Conservation (phyloP, 2,888 invertebrate species). For the Rapana venosa region DNA sequence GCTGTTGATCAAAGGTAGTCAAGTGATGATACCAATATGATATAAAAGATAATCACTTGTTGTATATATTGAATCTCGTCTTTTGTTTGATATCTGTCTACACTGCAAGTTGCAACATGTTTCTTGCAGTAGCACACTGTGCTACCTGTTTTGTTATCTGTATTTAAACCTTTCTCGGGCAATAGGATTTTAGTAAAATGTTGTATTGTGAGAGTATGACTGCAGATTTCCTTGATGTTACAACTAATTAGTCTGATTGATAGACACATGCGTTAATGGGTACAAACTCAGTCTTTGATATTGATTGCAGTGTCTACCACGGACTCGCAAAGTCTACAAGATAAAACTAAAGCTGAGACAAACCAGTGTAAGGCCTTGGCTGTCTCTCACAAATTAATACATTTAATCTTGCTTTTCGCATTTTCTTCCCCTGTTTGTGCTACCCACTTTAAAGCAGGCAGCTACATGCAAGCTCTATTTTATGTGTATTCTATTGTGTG, state of each 20-base stretch:
- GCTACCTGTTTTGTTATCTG: neutral
- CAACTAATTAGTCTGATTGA: neutral
- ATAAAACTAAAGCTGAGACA: neutral
- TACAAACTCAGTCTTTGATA: neutral
- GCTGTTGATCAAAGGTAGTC: slow-evolving; percentile 7
- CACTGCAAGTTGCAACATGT: neutral
- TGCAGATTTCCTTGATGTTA: neutral
- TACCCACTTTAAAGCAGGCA: slow-evolving; percentile 37
- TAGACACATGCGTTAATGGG: neutral
- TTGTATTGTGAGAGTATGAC: neutral
- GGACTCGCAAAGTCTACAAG: neutral
- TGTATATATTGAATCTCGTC: neutral
- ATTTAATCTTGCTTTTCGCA: slow-evolving; percentile 2
- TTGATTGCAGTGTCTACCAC: neutral
- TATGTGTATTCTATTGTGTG: slow-evolving; percentile 20
- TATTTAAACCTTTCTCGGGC: neutral
- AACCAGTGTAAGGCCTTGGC: neutral
- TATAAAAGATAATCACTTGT: neutral
- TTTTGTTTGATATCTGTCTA: neutral
- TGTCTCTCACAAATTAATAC: neutral
- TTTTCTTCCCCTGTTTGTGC: slow-evolving; percentile 1
- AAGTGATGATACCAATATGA: neutral
- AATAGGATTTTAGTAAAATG: neutral
- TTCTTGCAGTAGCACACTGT: neutral
- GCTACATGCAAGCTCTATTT: slow-evolving; percentile 37